Evolutionary conservation across 2,113 vertebrate genomes (phyloP), one percentile per base, ranked within the genome.

Genomic region (Forbesichthys agassizii): DNA sequence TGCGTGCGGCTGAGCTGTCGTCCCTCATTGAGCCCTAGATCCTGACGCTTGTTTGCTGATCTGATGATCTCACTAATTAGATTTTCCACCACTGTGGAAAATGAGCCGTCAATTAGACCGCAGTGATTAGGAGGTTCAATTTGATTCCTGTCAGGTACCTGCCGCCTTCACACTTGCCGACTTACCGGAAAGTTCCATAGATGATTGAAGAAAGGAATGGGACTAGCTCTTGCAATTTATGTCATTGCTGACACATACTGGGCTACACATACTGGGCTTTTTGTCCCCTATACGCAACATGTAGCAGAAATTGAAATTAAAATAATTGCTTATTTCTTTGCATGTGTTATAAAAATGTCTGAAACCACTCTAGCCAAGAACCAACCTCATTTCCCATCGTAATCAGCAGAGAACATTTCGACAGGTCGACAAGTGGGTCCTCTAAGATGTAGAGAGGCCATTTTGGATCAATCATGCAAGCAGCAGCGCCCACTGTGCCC

Each of bases 81-180:
- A 89, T 86, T 86, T 84, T 67, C 73, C 73, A 60, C 74, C 67
- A 73, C 85, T 77, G 81, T 75, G 79, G 83, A 85, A 89, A 85
- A 86, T 80, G 83, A 90, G 83, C 83, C 79, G 80, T 88, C 86
- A 87, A 88, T 89, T 90, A 84, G 81, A 63, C 66, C 6, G 67
- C 70, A 36, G 68, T 82, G 79, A 85, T 88, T 85, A 83, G 66
- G 66, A 61, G 69, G 69, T 46, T 58, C 69, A 46, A 71, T 77
- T 78, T 79, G 79, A 83, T 84, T 89, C 77, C 86, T 82, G 89
- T 88, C 87, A 85, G 74, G 68, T 80, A 87, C 87, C 88, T 88
- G 83, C 83, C 84, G 81, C 78, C 84, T 68, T 81, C 68, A 75
- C 48, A 76, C 74, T 65, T n/a, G 59, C 48, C 14, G 11, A 75